A percentile compares a stretch with the other conserved stretches of the same genome.
Conservation (phyloP, 2,113 vertebrate species). For the Hypocryptadius cinnamomeus region DNA sequence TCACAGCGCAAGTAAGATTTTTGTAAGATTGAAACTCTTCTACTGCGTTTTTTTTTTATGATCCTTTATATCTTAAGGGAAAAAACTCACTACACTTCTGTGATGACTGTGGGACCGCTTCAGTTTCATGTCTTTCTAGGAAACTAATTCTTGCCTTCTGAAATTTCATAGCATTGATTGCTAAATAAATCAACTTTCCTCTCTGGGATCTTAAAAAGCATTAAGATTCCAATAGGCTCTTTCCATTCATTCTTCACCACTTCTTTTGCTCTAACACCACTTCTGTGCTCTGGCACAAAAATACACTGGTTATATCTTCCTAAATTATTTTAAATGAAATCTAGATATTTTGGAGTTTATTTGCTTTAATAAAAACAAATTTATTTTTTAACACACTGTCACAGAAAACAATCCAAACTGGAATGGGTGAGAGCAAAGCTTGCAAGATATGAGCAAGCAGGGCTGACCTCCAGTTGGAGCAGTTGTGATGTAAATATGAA, state of each 20-base stretch:
- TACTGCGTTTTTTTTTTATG: background rate
- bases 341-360: background rate
- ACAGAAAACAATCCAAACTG: background rate
- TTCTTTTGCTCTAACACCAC: background rate
- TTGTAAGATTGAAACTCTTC: background rate
- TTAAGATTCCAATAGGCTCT: background rate
- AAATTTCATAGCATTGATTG: background rate
- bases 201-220: background rate
- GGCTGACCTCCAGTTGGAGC: background rate
- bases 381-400: background rate
- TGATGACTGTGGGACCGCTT: background rate
- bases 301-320: background rate
- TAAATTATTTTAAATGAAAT: background rate
- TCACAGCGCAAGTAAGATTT: background rate
- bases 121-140: background rate
- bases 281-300: background rate
- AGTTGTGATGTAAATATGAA: background rate
- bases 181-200: background rate
- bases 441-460: background rate
- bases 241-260: background rate
- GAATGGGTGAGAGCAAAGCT: background rate
- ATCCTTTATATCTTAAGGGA: background rate
- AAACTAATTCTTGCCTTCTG: background rate
- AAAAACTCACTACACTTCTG: background rate
- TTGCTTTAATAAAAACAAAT: background rate